A percentile compares a stretch with the other conserved stretches of the same genome.
Conservation (phyloP, 2,888 invertebrate genomes). For the Adela reaumurella region DNA sequence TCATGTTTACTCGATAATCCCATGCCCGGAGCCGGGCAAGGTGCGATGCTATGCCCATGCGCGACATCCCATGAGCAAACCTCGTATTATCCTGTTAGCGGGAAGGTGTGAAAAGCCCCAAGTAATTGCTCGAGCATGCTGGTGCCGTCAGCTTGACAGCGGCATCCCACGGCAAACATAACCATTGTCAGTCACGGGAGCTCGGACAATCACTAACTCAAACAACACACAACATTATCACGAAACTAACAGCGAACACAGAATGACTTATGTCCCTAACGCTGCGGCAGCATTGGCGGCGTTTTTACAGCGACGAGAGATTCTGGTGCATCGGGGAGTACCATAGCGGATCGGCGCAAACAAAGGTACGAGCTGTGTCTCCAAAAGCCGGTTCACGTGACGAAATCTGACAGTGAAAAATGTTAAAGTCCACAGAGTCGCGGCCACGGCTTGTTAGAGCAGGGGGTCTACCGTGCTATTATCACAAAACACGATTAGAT, state of each 20-base stretch:
- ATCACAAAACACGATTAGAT: too few species aligned
- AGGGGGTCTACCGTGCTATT: too few species aligned
- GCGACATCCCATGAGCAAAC: conserved; percentile 25
- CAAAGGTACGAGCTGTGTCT: neutral
- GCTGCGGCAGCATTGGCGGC: too few species aligned
- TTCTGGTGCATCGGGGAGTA: too few species aligned
- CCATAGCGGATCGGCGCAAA: neutral
- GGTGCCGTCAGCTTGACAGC: conserved; percentile 19
- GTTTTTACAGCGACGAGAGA: too few species aligned
- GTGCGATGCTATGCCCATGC: conserved; percentile 24
- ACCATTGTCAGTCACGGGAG: neutral
- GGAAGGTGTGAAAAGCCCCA: conserved; percentile 42
- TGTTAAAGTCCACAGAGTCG: neutral
- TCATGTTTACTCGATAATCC: too few species aligned
- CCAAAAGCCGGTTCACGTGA: neutral
- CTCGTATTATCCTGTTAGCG: conserved; percentile 30
- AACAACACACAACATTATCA: too few species aligned
- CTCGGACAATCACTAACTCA: neutral
- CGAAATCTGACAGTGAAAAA: neutral
- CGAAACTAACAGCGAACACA: too few species aligned
- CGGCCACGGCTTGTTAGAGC: too few species aligned
- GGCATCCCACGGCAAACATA: neutral
- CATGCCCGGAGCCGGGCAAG: conserved; percentile 11
- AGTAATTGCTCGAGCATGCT: conserved; percentile 27
- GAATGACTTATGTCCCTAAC: too few species aligned